These are phyloP conservation scores for Eretmocerus hayati DNA, from an alignment of 2,888 invertebrate genomes.

Conservation along the genomic window DNA sequence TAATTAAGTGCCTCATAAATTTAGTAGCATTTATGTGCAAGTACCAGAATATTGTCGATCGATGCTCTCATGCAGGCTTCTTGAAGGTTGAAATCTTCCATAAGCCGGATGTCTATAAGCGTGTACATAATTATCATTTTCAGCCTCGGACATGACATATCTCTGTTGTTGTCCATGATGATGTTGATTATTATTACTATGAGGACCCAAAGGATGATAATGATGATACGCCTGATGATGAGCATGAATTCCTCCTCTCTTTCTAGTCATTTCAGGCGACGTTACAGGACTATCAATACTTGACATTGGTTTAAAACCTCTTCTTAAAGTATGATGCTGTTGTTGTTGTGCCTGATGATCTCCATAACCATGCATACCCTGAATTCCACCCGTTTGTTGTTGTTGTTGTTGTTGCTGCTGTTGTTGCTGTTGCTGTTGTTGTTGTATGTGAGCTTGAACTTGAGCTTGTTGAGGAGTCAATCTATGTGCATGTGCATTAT, in stretches of 20 bases:
- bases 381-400: background rate
- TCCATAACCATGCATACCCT: too few relatives aligned
- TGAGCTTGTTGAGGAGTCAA: too few relatives aligned
- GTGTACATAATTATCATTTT: conserved; percentile 44
- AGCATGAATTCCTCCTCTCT: conserved; percentile 65
- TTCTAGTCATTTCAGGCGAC: conserved; percentile 82
- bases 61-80: conserved; percentile 59
- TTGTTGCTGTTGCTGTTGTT: background rate
- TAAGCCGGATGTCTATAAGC: conserved; percentile 38
- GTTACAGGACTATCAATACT: conserved; percentile 84
- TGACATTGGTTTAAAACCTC: conserved; percentile 91
- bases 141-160: conserved; percentile 49
- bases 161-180: too few relatives aligned
- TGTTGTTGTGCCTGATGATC: too few relatives aligned
- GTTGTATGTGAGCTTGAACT: conserved; percentile 13
- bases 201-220: conserved; percentile 37
- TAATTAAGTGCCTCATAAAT: too few relatives aligned
- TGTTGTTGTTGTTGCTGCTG: background rate
- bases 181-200: conserved; percentile 44
- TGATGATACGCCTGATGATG: conserved; percentile 40
- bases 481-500: too few relatives aligned
- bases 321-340: conserved; percentile 62
- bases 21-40: background rate
- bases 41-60: conserved; percentile 50
- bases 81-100: conserved; percentile 44